Evolutionary conservation across 2,113 vertebrate genomes (phyloP).

Genomic region (Platysteira castanea): DNA sequence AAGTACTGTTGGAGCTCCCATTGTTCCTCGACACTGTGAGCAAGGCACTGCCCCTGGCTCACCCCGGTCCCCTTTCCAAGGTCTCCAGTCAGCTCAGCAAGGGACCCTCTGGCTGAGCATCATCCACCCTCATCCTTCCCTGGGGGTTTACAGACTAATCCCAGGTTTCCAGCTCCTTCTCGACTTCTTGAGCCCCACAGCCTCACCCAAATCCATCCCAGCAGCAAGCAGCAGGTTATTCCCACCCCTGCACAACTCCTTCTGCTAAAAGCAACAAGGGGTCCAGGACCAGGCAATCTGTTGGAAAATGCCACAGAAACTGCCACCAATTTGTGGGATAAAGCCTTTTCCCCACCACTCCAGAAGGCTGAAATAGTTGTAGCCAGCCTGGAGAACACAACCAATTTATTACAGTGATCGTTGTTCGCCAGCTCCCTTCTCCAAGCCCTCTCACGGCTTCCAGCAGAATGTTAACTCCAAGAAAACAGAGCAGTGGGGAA

Average conservation of each 20-base stretch:
- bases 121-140: too few species aligned
- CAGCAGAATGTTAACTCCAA: neutral
- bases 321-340: neutral
- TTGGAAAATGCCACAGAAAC: neutral
- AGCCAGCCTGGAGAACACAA: neutral
- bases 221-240: neutral
- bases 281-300: neutral
- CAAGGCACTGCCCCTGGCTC: neutral
- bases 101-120: neutral
- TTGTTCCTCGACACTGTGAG: accelerated
- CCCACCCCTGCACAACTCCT: neutral
- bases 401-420: neutral
- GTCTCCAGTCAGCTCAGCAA: neutral
- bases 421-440: neutral
- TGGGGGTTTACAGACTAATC: accelerated
- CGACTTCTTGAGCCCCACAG: neutral
- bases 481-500: neutral
- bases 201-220: neutral
- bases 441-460: neutral
- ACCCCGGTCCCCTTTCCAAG: neutral
- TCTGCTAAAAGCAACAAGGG: neutral
- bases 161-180: neutral
- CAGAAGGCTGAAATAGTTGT: neutral
- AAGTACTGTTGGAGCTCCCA: neutral
- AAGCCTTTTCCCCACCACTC: neutral